phyloP scores from a whole-genome alignment of 2,113 vertebrate genomes.

The Choloepus hoffmanni region DNA sequence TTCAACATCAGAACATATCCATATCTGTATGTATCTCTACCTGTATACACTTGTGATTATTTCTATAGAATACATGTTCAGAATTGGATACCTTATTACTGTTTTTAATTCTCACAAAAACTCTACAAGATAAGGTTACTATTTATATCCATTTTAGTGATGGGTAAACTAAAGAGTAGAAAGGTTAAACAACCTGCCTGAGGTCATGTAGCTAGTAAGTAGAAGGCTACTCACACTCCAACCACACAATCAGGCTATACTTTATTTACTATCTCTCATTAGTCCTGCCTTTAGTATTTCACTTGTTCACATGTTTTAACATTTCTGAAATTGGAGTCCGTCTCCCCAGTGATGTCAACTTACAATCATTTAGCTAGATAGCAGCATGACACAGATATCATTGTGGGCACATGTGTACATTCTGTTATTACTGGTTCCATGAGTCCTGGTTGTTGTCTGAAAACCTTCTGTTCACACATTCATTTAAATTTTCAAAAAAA shows the following conservation, averaged over 20 bases:
- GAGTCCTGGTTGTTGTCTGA: neutral
- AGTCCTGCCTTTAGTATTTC: neutral
- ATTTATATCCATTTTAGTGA: conserved; percentile 2
- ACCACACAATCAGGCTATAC: neutral
- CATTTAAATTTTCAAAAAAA: neutral
- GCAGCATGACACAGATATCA: neutral
- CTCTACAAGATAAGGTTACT: neutral
- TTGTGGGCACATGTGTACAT: neutral
- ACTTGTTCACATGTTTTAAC: neutral
- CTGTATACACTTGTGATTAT: neutral
- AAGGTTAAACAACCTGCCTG: neutral
- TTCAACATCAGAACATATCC: neutral
- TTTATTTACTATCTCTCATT: neutral
- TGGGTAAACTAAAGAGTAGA: neutral
- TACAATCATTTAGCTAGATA: neutral
- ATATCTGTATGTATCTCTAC: neutral
- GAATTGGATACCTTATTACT: neutral
- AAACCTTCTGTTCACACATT: neutral
- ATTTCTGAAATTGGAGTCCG: neutral
- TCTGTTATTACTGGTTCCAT: neutral
- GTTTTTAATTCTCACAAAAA: conserved; percentile 40
- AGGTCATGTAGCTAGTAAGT: neutral
- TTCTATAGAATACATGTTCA: neutral
- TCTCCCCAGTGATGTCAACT: neutral
- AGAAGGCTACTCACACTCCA: neutral